Evolutionary conservation across 2,888 invertebrate species (phyloP).

Genomic region (Lepidonotus clava): DNA sequence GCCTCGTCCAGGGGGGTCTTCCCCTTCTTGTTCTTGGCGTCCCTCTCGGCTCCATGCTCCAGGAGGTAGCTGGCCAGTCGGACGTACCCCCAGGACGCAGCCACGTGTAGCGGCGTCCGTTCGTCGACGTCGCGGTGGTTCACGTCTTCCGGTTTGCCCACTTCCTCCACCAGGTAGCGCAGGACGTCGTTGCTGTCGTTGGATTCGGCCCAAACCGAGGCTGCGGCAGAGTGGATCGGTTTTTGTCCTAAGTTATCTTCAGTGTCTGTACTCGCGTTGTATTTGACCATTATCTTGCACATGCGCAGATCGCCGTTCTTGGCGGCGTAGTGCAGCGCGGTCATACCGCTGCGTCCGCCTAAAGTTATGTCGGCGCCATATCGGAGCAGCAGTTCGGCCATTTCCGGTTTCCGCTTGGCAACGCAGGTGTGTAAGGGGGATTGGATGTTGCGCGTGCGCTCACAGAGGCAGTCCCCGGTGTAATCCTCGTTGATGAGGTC

Average conservation of each 20-base stretch:
- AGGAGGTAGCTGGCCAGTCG: neutral
- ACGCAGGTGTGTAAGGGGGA: slow-evolving; percentile 45
- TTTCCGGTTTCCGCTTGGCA: slow-evolving; percentile 23
- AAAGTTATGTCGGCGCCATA: slow-evolving; percentile 50
- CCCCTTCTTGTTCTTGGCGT: neutral
- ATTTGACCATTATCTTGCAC: slow-evolving; percentile 20
- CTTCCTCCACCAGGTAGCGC: slow-evolving; percentile 34
- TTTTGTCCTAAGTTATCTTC: slow-evolving; percentile 20
- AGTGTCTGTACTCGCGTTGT: neutral
- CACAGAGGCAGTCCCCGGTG: slow-evolving; percentile 58
- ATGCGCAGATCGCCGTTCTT: neutral
- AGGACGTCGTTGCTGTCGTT: neutral
- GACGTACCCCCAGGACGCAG: slow-evolving; percentile 35
- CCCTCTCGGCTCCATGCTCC: slow-evolving; percentile 1
- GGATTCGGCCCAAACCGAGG: neutral
- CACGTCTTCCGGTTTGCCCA: neutral
- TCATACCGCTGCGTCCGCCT: slow-evolving; percentile 29
- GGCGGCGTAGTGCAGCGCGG: slow-evolving; percentile 43
- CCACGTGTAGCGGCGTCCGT: slow-evolving; percentile 31
- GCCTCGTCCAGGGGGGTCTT: slow-evolving; percentile 29
- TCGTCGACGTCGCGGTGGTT: slow-evolving; percentile 25
- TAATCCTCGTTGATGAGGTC: slow-evolving; percentile 61
- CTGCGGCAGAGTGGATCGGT: slow-evolving; percentile 31
- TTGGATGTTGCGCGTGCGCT: slow-evolving; percentile 51
- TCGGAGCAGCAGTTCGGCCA: slow-evolving; percentile 12